Percentiles rank a stretch among this genome's conserved stretches.
These are phyloP conservation scores for Clarias gariepinus DNA, from an alignment of 2,113 vertebrate species.

Conservation along the genomic window DNA sequence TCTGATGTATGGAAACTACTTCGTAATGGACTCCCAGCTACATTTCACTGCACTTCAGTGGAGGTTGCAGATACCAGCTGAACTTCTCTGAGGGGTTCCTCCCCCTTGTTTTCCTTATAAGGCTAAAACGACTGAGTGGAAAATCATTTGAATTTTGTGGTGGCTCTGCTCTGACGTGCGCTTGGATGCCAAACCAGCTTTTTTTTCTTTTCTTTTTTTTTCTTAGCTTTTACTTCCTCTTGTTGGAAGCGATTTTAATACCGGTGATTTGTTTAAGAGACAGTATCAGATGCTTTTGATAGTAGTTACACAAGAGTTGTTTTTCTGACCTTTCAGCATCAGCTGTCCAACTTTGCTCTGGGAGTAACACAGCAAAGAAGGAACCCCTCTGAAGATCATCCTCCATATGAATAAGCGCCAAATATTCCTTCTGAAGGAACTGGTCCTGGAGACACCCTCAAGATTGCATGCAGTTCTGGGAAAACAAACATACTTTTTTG, in stretches of 20 bases:
- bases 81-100: conserved; percentile 63
- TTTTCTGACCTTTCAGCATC: conserved; percentile 47
- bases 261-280: background rate
- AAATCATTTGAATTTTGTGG: conserved; percentile 77
- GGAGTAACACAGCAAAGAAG: conserved; percentile 1
- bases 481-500: conserved; percentile 8
- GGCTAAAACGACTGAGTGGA: conserved; percentile 66
- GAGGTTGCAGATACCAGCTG: conserved; percentile 70
- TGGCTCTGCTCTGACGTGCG: conserved; percentile 57
- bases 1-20: background rate
- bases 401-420: conserved; percentile 27
- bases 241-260: conserved; percentile 19
- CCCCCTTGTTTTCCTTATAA: conserved; percentile 68
- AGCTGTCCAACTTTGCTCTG: background rate
- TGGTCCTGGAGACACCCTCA: background rate
- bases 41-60: conserved; percentile 19
- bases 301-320: conserved; percentile 27
- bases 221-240: conserved; percentile 38
- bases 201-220: background rate
- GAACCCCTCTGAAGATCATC: background rate
- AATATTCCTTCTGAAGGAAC: background rate
- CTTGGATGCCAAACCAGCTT: conserved; percentile 31
- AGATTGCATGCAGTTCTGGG: background rate
- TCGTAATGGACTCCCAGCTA: conserved; percentile 16
- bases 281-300: conserved; percentile 28